These are phyloP conservation scores for Psittacara wagleri DNA, from an alignment of 2,113 vertebrate species.

Conservation along the genomic window DNA sequence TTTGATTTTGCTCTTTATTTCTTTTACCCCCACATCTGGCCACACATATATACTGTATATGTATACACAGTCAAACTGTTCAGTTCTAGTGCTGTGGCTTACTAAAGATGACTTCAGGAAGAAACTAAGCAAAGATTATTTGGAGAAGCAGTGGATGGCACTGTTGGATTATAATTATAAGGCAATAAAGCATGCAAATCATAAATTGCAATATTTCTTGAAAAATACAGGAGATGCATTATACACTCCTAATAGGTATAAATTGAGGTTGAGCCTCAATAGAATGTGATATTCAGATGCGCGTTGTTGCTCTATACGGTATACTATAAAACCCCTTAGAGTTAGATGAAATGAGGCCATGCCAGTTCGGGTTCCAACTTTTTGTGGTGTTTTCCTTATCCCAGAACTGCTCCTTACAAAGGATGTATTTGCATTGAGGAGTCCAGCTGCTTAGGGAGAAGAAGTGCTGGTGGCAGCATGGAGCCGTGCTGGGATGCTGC, in stretches of 20 bases:
- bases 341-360: background rate
- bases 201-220: background rate
- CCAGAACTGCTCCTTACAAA: background rate
- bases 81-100: background rate
- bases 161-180: slow-evolving; percentile 72
- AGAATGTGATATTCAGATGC: background rate
- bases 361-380: background rate
- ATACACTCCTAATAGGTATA: background rate
- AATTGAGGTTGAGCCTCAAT: background rate
- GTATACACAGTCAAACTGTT: background rate
- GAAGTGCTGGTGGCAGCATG: background rate
- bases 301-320: accelerated
- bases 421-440: background rate
- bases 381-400: background rate
- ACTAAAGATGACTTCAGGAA: background rate
- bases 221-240: background rate
- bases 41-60: background rate
- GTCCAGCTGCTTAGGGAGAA: background rate
- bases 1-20: slow-evolving; percentile 1
- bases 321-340: background rate
- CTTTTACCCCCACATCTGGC: background rate
- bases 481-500: background rate
- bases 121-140: slow-evolving; percentile 39
- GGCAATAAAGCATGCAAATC: slow-evolving; percentile 43
- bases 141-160: slow-evolving; percentile 70